Percentiles rank a stretch among this genome's conserved stretches.
phyloP scores from a whole-genome alignment of 2,113 vertebrate species.

The Formicarius rufipectus region DNA sequence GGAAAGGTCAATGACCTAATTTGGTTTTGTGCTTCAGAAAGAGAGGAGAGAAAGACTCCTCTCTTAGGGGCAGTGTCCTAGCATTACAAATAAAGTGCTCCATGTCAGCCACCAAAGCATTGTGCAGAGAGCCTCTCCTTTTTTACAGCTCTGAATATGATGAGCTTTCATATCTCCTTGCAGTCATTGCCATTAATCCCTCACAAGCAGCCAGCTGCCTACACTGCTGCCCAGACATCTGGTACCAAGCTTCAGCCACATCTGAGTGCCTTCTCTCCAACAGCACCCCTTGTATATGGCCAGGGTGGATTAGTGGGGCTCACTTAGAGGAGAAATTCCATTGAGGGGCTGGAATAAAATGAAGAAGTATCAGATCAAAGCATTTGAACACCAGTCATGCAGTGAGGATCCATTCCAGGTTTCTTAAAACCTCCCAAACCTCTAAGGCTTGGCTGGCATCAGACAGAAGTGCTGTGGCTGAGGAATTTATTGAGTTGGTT shows the following conservation, averaged over 20 bases:
- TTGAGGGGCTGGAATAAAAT: neutral
- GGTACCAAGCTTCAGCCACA: fast-evolving
- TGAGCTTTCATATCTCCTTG: neutral
- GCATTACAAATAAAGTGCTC: neutral
- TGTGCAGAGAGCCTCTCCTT: neutral
- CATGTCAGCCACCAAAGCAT: neutral
- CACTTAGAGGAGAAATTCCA: neutral
- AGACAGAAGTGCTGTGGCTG: neutral
- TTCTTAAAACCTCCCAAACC: neutral
- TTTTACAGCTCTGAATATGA: neutral
- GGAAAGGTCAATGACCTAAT: constrained; percentile 69
- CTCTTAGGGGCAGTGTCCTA: neutral
- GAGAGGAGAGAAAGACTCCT: neutral
- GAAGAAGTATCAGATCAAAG: neutral
- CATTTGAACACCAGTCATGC: neutral
- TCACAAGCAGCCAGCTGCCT: neutral
- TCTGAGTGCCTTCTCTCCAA: neutral
- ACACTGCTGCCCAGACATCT: neutral
- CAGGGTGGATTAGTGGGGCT: neutral
- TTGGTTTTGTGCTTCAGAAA: constrained; percentile 38
- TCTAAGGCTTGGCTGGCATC: neutral
- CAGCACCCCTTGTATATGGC: neutral
- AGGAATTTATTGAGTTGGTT: neutral
- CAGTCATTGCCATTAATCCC: neutral
- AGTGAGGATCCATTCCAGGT: neutral